phyloP scores from a whole-genome alignment of 2,797 vertebrate genomes.

The Cynodonichthys magdalenae region DNA sequence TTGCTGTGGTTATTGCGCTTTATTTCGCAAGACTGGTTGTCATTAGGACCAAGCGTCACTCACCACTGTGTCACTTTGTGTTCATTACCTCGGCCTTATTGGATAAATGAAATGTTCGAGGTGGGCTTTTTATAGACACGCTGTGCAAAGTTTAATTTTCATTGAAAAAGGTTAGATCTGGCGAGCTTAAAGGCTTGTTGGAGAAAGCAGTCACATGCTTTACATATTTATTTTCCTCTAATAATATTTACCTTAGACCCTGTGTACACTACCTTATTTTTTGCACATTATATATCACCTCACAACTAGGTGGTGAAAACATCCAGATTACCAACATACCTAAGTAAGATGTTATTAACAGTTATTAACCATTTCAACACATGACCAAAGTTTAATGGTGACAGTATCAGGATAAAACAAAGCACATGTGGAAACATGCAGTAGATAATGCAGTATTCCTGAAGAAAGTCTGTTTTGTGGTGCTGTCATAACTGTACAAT shows the following conservation, averaged over 20 bases:
- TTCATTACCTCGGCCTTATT: constrained; percentile 5
- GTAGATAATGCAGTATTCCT: too few species aligned
- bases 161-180: constrained; percentile 1
- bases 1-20: constrained; percentile 2
- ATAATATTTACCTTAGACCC: neutral
- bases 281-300: too few species aligned
- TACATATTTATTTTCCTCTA: neutral
- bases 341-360: too few species aligned
- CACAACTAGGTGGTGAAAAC: too few species aligned
- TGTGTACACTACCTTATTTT: too few species aligned
- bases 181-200: neutral
- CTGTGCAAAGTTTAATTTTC: neutral
- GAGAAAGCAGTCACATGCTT: neutral
- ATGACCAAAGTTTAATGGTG: too few species aligned
- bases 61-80: constrained; percentile 2
- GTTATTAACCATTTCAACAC: too few species aligned
- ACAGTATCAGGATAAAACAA: too few species aligned
- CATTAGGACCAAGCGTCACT: neutral
- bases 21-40: constrained; percentile 2
- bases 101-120: constrained; percentile 13
- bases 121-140: neutral
- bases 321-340: too few species aligned
- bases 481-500: too few species aligned
- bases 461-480: too few species aligned
- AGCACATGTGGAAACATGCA: too few species aligned